Base-by-base conservation (phyloP, 2,113 vertebrate species). In the Shinisaurus crocodilurus region DNA sequence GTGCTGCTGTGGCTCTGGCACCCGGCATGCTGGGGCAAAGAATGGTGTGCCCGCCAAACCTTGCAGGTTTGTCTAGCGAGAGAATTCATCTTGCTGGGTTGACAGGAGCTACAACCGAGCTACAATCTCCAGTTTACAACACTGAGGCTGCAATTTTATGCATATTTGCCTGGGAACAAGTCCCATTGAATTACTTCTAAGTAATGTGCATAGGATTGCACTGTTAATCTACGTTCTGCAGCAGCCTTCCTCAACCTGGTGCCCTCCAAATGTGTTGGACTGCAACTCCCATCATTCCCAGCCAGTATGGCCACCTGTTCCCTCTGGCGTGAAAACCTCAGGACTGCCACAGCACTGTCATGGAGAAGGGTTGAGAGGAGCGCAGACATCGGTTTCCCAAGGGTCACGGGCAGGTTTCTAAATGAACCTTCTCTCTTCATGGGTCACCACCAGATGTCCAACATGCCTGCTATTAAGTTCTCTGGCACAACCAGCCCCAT, bases 111-210 rank as follows among this genome's bases (percentile, higher is more conserved):
- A 3, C 37, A 15, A 60, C 20, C 54, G 9, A 1, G 0, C 3
- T 0, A 0, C 9, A 0, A 0, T 12, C 37, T 4, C 32, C 34
- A 1, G 0, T 0, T 43, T 37, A 25, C n/a, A 76, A 54, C 34
- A 13, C 29, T 40, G 45, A 74, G 32, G 1, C 76, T 0, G 0
- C 10, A 23, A 0, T 0, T 7, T 7, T 48, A 48, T 48, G 7
- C 45, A 48, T 48, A 48, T 7, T 48, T 48, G 7, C 48, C 48
- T 48, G 48, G 48, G 48, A 48, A 7, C 7, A 48, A 48, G 3
- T 48, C 48, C 48, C 48, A 48, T 48, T 48, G 48, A 48, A 48
- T 48, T 48, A 48, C 48, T 48, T 48, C 48, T 48, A 48, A 48
- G 48, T 48, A 48, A 48, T 48, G 48, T 48, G 48, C 48, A 48